These are phyloP conservation scores for Lapara coniferarum DNA, from an alignment of 2,888 invertebrate genomes.

Conservation along the genomic window DNA sequence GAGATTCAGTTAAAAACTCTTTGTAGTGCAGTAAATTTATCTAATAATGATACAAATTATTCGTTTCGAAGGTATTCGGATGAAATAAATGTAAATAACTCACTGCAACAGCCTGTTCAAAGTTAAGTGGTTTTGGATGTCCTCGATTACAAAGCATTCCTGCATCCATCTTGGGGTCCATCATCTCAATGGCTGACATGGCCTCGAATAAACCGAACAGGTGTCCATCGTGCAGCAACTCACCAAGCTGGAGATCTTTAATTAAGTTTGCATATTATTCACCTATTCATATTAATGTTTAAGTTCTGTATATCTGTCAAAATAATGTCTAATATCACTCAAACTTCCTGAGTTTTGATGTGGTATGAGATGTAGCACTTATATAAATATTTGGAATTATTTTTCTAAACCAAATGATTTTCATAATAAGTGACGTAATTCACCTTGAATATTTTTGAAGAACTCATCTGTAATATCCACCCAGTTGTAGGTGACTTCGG, in stretches of 20 bases:
- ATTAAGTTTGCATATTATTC: not conserved
- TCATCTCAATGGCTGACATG: slow-evolving; percentile 99
- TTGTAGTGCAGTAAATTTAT: no score
- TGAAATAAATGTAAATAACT: slow-evolving; percentile 35
- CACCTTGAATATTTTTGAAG: slow-evolving; percentile 77
- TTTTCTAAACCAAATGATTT: not conserved
- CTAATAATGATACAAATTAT: not conserved
- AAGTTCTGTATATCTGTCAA: no score
- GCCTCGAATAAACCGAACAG: slow-evolving; percentile 97
- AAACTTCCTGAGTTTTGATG: no score
- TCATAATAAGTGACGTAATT: not conserved
- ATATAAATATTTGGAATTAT: no score
- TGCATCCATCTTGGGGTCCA: slow-evolving; percentile 99
- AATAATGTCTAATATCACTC: not conserved
- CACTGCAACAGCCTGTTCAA: slow-evolving; percentile 93
- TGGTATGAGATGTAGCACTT: no score
- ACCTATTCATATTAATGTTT: no score
- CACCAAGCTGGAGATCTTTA: slow-evolving; percentile 92
- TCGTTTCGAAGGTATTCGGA: not conserved
- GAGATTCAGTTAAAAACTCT: not conserved
- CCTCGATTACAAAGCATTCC: slow-evolving; percentile 98
- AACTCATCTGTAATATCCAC: slow-evolving; percentile 85
- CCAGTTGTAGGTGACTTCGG: slow-evolving; percentile 85
- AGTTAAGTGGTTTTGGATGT: slow-evolving; percentile 91
- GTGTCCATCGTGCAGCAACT: slow-evolving; percentile 93